Conservation (phyloP, 2,888 invertebrate genomes). For the Coelopa pilipes region DNA sequence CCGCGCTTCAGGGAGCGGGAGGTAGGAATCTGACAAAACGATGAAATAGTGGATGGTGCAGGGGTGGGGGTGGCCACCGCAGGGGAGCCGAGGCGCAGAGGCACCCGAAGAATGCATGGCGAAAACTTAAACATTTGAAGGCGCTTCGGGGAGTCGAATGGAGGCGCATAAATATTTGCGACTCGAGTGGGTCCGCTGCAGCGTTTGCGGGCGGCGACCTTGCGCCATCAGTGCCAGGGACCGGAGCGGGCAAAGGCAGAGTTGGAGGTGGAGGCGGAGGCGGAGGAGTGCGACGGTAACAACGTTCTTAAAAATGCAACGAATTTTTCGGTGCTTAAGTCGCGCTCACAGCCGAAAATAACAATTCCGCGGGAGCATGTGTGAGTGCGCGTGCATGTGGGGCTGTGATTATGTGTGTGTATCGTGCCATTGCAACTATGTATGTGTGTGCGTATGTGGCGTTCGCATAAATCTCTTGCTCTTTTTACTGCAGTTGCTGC, state of each 20-base stretch:
- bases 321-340: conserved; percentile 42
- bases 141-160: conserved; percentile 23
- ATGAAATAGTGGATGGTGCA: background rate
- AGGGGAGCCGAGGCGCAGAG: background rate
- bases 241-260: background rate
- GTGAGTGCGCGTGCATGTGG: background rate
- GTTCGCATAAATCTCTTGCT: conserved; percentile 24
- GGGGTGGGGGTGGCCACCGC: background rate
- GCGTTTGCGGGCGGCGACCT: conserved; percentile 19
- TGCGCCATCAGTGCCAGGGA: conserved; percentile 9
- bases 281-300: background rate
- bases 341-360: background rate
- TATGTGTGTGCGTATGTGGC: background rate
- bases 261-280: background rate
- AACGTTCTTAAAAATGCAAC: conserved; percentile 40
- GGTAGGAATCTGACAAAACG: conserved; percentile 6
- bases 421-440: too few species aligned
- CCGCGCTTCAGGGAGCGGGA: background rate
- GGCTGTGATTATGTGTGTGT: background rate
- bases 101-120: conserved; percentile 13
- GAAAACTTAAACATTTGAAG: conserved; percentile 24
- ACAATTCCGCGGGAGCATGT: conserved; percentile 12
- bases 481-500: conserved; percentile 14
- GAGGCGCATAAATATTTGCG: conserved; percentile 34
- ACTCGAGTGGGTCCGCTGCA: conserved; percentile 15